Evolutionary conservation across 2,113 vertebrate genomes (phyloP), one percentile per base, ranked within the genome.

Genomic region (Leptosomus discolor): DNA sequence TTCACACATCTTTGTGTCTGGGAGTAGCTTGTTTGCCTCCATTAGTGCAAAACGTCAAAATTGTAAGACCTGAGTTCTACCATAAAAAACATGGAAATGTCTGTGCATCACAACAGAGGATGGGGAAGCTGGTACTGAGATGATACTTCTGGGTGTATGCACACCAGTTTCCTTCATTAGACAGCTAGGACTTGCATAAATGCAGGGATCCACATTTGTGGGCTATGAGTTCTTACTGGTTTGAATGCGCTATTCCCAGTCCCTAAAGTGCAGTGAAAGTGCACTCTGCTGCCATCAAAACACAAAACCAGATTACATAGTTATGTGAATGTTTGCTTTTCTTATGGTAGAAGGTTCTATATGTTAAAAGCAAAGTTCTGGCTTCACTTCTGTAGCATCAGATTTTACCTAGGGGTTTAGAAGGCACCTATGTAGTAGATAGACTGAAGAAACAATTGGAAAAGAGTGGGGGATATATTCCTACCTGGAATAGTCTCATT

Each of bases 131-230:
- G 53, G 18, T 65, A 27, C 50, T 14, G 43, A 61, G 50, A 7
- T 34, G 43, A 18, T 69, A 36, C 12, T 74, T 63, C 48, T 51
- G 43, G 6, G 29, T 73, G 24, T 12, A 15, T 45, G 27, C 26
- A 21, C 30, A 39, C 54, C 9, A 21, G 8, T 64, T 45, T 67
- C 5, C 21, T 36, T 77, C 29, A n/a, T 36, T 39, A 36, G 45
- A 27, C 48, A 57, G 24, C 29, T 61, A 19, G 34, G 34, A 51
- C 30, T 57, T 70, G 50, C 41, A 74, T 41, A 43, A 22, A 32
- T 22, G 22, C 4, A 5, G 14, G 22, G 8, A 29, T 57, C 68
- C 0, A 1, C 15, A 11, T 23, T 46, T 1, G 3, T 34, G 63
- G 39, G 24, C 57, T 65, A 5, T 36, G 57, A 71, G 22, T 54